Conservation (phyloP, 2,888 invertebrate species). For the Megamerina dolium region DNA sequence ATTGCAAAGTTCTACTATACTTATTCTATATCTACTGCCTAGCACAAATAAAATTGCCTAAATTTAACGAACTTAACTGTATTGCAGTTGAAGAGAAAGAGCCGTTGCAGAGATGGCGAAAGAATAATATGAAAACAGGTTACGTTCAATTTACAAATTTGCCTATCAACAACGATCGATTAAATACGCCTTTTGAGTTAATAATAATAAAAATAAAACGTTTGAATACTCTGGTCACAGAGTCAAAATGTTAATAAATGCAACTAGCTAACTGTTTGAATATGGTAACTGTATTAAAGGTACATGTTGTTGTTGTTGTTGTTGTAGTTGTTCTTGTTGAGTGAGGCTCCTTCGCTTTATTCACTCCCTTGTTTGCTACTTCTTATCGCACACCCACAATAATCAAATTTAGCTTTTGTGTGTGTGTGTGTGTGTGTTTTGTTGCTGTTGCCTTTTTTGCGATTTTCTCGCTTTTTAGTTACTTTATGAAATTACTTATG, state of each 20-base stretch:
- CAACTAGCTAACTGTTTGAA: conserved; percentile 17
- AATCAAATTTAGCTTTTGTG: no score
- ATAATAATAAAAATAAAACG: no score
- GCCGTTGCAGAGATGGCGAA: no score
- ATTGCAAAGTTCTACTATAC: no score
- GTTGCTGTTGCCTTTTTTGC: no score
- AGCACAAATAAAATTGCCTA: background rate
- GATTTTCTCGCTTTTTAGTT: background rate
- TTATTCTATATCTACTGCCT: no score
- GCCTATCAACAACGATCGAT: conserved; percentile 43
- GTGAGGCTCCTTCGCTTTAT: no score
- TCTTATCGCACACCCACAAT: conserved; percentile 1
- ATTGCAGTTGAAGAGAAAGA: conserved; percentile 1
- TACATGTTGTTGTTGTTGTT: conserved; percentile 16
- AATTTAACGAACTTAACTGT: conserved; percentile 12
- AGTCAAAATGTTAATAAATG: conserved; percentile 42
- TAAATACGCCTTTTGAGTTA: conserved; percentile 29
- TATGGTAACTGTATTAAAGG: conserved; percentile 10
- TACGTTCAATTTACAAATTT: conserved; percentile 38
- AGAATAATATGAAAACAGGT: conserved; percentile 34
- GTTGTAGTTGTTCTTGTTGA: no score
- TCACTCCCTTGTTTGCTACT: conserved; percentile 3
- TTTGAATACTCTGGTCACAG: conserved; percentile 30
- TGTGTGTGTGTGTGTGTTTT: no score
- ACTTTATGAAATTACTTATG: no score